Evolutionary conservation across 2,888 invertebrate species (phyloP), one percentile per base, ranked within the genome.

Genomic region (Laspeyria flexula): DNA sequence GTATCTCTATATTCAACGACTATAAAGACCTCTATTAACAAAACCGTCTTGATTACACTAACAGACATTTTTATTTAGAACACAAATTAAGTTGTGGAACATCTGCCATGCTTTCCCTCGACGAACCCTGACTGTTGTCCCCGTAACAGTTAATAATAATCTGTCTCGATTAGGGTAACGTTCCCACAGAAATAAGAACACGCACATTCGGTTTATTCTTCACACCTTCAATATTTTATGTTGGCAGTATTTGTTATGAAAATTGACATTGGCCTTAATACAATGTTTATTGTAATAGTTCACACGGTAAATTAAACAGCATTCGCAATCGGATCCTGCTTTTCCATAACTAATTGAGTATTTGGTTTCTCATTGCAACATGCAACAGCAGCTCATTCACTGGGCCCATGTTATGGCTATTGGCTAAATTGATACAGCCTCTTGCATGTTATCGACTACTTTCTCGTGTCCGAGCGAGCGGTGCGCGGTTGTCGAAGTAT

Each of bases 381-480:
- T 59, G 60, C 60, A 64, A 55, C 47, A 47, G 50, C 47, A 60
- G 62, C 58, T 60, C 49, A 54, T 60, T 67, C 64, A 51, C 62
- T 61, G 48, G 50, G 45, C 55, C 64, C 57, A 62, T 70, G 64
- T 71, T 71, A 71, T 69, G 65, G 69, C 62, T 72, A 71, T 81
- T 65, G 63, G 63, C 62, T 70, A 67, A 77, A 77, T 79, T 71
- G 75, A 79, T 79, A 74, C 70, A 69, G 77, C 51, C 71, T 76
- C 73, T 79, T 75, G 81, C 74, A 79, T 79, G 79, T 83, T 85
- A 83, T 85, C 83, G 85, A 79, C 80, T 80, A 89, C 91, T 92
- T 91, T 92, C 91, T 85, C 90, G 88, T 69, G 77, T 69, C 74
- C 71, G 68, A 76, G 76, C 83, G 81, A 80, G 65, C 79, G 77